Percentiles rank a stretch among this genome's conserved stretches.
Evolutionary conservation across 2,888 invertebrate genomes (phyloP).

Genomic region (Cabera pusaria): DNA sequence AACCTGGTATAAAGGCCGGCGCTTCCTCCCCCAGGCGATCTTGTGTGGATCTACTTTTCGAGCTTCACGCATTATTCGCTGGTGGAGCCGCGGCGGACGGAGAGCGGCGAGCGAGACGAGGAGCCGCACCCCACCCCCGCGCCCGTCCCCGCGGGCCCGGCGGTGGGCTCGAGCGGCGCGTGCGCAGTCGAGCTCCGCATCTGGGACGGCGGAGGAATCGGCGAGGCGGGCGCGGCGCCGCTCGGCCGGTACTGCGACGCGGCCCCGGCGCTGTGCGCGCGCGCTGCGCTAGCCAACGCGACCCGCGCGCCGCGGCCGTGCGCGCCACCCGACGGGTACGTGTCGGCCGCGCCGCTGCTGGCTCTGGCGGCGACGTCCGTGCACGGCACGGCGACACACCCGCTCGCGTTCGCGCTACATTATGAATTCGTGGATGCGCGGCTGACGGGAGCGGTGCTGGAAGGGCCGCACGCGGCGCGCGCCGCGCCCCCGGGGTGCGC

Average conservation of each 20-base stretch:
- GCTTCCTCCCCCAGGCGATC: slow-evolving; percentile 78
- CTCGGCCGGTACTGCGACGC: slow-evolving; percentile 89
- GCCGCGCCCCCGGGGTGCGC: slow-evolving; percentile 61
- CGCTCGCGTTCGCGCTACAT: slow-evolving; percentile 87
- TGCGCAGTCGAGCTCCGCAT: slow-evolving; percentile 89
- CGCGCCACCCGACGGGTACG: slow-evolving; percentile 90
- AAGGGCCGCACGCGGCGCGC: slow-evolving; percentile 57
- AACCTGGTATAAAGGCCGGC: too few species aligned
- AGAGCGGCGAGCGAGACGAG: slow-evolving; percentile 79
- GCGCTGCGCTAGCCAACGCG: slow-evolving; percentile 88
- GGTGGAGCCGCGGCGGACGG: slow-evolving; percentile 74
- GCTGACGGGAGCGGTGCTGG: slow-evolving; percentile 87
- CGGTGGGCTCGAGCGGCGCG: slow-evolving; percentile 30
- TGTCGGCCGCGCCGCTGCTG: slow-evolving; percentile 70
- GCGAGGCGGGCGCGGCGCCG: slow-evolving; percentile 60
- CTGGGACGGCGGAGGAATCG: slow-evolving; percentile 88
- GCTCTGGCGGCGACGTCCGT: slow-evolving; percentile 75
- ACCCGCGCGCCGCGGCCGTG: slow-evolving; percentile 91
- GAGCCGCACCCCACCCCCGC: slow-evolving; percentile 40
- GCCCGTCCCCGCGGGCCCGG: slow-evolving; percentile 21
- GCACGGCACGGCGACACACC: slow-evolving; percentile 91
- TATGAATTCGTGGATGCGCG: slow-evolving; percentile 94
- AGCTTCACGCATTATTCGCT: slow-evolving; percentile 92
- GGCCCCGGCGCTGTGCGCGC: slow-evolving; percentile 92
- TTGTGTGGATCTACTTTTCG: slow-evolving; percentile 94